Evolutionary conservation across 2,797 vertebrate species (phyloP).

Genomic region (Orestias chungarensis): DNA sequence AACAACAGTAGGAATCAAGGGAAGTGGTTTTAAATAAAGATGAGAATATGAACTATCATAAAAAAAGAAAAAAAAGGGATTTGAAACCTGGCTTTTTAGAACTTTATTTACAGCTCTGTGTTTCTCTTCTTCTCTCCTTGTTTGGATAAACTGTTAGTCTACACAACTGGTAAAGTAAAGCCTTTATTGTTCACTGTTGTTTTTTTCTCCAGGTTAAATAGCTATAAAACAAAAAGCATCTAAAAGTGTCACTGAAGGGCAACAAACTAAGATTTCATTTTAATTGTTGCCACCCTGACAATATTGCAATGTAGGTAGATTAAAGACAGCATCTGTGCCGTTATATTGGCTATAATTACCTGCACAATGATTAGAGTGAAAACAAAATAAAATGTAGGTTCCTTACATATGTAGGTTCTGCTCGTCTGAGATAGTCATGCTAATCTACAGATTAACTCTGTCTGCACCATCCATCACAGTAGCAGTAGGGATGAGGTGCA

Average conservation of each 20-base stretch:
- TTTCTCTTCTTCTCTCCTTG: not conserved
- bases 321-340: not conserved
- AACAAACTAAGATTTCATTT: not conserved
- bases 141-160: not conserved
- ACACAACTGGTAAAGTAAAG: not conserved
- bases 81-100: not conserved
- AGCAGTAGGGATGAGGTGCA: not conserved
- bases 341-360: not conserved
- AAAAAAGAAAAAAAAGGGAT: too few species aligned
- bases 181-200: not conserved
- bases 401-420: too few species aligned
- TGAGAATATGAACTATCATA: too few species aligned
- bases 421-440: not conserved
- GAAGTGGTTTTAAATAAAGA: too few species aligned
- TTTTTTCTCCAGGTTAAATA: not conserved
- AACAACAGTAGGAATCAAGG: too few species aligned
- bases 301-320: not conserved
- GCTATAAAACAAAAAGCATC: not conserved
- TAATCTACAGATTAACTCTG: not conserved
- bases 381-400: not conserved
- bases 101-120: not conserved
- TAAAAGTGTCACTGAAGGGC: not conserved
- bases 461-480: not conserved
- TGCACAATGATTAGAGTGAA: not conserved
- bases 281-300: not conserved